Conservation (phyloP, 2,888 invertebrate genomes). For the Andrena flavipes region DNA sequence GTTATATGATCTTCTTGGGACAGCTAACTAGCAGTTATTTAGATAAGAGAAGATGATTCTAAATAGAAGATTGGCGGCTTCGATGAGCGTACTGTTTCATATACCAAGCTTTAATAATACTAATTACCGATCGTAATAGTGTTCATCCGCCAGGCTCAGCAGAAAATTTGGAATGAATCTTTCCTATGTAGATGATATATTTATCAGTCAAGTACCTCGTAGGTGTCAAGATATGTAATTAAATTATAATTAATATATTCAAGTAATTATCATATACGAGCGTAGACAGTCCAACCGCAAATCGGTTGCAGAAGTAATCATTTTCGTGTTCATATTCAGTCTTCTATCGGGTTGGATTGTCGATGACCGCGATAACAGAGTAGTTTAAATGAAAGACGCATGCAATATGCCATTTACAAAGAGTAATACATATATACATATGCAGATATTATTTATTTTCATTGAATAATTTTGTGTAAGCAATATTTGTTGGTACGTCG, state of each 20-base stretch:
- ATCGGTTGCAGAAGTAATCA: slow-evolving; percentile 36
- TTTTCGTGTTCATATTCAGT: slow-evolving; percentile 12
- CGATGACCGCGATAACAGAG: slow-evolving; percentile 45
- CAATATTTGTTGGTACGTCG: slow-evolving; percentile 40
- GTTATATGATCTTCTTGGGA: slow-evolving; percentile 39
- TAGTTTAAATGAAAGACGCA: slow-evolving; percentile 58
- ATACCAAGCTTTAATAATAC: slow-evolving; percentile 49
- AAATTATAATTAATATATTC: slow-evolving; percentile 42
- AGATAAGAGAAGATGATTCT: slow-evolving; percentile 47
- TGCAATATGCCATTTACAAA: slow-evolving; percentile 65
- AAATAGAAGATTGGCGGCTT: slow-evolving; percentile 50
- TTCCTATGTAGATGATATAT: slow-evolving; percentile 47
- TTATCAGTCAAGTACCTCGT: slow-evolving; percentile 60
- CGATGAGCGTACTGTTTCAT: slow-evolving; percentile 43
- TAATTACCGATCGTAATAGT: slow-evolving; percentile 41
- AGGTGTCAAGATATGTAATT: slow-evolving; percentile 52
- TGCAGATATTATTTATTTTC: slow-evolving; percentile 65
- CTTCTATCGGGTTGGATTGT: slow-evolving; percentile 55
- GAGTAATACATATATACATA: slow-evolving; percentile 67
- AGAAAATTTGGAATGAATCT: slow-evolving; percentile 46
- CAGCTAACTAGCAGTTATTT: slow-evolving; percentile 44
- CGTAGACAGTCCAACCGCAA: slow-evolving; percentile 50
- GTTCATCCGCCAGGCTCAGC: slow-evolving; percentile 51
- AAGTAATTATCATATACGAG: slow-evolving; percentile 39
- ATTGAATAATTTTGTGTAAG: slow-evolving; percentile 43